A percentile compares a stretch with the other conserved stretches of the same genome.
Conservation (phyloP, 2,113 vertebrate species). For the Malurus melanocephalus region DNA sequence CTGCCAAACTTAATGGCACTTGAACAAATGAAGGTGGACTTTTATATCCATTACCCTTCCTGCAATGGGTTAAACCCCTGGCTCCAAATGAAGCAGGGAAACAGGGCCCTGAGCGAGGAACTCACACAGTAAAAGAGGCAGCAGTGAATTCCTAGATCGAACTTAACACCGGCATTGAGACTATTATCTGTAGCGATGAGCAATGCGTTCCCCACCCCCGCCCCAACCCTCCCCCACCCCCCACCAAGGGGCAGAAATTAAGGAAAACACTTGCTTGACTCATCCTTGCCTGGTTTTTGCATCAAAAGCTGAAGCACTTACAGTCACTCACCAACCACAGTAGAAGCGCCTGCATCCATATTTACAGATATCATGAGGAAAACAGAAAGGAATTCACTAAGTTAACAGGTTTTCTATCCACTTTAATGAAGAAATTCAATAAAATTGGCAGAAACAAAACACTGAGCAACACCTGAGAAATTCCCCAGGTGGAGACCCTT, state of each 20-base stretch:
- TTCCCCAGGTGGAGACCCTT: background rate
- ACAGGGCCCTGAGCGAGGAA: background rate
- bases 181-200: background rate
- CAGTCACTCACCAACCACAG: background rate
- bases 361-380: background rate
- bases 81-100: background rate
- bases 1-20: background rate
- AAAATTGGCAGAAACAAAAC: background rate
- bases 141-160: background rate
- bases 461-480: background rate
- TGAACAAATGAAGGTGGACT: background rate
- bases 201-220: background rate
- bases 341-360: fast-evolving
- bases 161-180: background rate
- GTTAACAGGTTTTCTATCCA: background rate
- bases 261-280: constrained; percentile 40
- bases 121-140: background rate
- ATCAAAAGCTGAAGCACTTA: background rate
- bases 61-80: background rate
- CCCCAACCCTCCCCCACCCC: too few species aligned
- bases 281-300: background rate
- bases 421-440: background rate
- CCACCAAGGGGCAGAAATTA: too few species aligned
- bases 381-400: background rate
- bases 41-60: background rate